These are phyloP conservation scores for Empidonax alnorum DNA, from an alignment of 2,113 vertebrate species.

Conservation along the genomic window DNA sequence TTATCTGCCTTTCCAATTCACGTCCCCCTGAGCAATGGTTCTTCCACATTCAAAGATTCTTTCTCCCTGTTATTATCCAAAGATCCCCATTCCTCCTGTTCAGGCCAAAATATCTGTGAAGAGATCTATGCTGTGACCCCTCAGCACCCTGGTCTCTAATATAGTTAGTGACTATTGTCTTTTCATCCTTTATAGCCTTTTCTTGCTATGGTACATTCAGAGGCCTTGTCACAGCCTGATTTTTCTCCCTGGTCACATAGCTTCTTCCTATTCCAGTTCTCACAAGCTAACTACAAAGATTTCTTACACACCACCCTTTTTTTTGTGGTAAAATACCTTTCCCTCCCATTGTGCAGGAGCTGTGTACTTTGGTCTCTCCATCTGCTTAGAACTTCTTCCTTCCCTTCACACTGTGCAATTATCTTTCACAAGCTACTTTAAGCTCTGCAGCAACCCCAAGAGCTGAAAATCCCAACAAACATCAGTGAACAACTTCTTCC, in stretches of 20 bases:
- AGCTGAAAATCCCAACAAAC: not conserved
- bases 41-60: not conserved
- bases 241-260: not conserved
- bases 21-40: not conserved
- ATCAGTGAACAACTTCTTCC: not conserved
- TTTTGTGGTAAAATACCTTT: not conserved
- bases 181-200: not conserved
- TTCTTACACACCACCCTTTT: not conserved
- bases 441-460: not conserved
- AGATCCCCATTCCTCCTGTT: not conserved
- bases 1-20: not conserved
- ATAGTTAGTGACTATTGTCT: not conserved
- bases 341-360: not conserved
- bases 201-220: not conserved
- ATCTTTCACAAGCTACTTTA: conserved; percentile 17
- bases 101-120: not conserved
- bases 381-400: not conserved
- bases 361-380: not conserved
- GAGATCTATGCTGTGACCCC: not conserved
- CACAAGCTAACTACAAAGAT: not conserved
- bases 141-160: not conserved
- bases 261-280: not conserved
- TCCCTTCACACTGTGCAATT: conserved; percentile 18
- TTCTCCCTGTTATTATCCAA: not conserved
- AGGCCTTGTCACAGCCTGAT: not conserved